Percentiles rank a stretch among this genome's conserved stretches.
Conservation (phyloP, 2,113 vertebrate species). For the Panurus biarmicus region DNA sequence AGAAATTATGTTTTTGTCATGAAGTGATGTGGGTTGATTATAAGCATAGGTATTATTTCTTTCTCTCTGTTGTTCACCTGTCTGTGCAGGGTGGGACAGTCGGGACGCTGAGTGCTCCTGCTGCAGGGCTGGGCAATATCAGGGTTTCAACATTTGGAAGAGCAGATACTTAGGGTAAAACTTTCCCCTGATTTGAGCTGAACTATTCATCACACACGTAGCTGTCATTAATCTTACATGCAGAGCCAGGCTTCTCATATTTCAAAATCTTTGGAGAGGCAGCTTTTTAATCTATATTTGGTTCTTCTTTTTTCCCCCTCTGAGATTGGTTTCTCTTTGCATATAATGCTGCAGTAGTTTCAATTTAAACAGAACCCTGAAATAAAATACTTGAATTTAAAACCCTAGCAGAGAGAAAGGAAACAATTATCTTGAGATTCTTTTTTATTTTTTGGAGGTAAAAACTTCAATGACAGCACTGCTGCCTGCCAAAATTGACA, state of each 20-base stretch:
- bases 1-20: conserved; percentile 22
- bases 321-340: conserved; percentile 77
- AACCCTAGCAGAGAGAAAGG: conserved; percentile 42
- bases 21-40: neutral
- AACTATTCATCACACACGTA: conserved; percentile 49
- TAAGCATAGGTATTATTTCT: neutral
- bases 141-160: neutral
- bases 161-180: conserved; percentile 4
- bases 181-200: conserved; percentile 45
- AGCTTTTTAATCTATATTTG: conserved; percentile 78
- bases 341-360: conserved; percentile 75
- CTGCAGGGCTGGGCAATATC: neutral
- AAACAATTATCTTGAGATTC: conserved; percentile 58
- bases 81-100: neutral
- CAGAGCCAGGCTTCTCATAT: conserved; percentile 70
- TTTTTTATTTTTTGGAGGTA: neutral
- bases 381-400: conserved; percentile 67
- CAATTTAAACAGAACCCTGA: conserved; percentile 73
- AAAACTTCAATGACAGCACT: neutral
- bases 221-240: conserved; percentile 75
- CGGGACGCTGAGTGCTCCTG: neutral
- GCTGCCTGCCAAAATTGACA: neutral
- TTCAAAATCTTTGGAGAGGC: conserved; percentile 69
- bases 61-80: conserved; percentile 8
- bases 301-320: conserved; percentile 45